phyloP scores from a whole-genome alignment of 1,140 invertebrate genomes.

The Andrena cerasifolii region DNA sequence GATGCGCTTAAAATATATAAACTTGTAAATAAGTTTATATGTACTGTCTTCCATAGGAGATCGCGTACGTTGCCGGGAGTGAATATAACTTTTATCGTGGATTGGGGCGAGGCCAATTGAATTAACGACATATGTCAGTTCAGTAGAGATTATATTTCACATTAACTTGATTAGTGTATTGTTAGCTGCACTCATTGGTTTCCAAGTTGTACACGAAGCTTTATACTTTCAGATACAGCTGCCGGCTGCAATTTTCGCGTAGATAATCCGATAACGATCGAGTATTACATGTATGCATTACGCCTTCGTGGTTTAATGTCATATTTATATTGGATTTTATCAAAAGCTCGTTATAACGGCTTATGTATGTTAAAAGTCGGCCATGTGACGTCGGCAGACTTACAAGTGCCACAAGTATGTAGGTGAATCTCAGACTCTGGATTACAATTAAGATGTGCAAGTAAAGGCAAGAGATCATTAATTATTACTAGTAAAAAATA shows the following conservation, averaged over 20 bases:
- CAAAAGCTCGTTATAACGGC: slow-evolving; percentile 36
- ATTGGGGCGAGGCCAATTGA: slow-evolving; percentile 3
- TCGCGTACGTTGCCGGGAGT: neutral
- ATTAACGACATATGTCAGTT: neutral
- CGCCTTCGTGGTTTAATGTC: slow-evolving; percentile 10
- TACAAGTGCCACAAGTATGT: slow-evolving; percentile 32
- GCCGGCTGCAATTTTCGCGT: neutral
- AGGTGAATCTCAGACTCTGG: slow-evolving; percentile 21
- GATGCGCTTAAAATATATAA: neutral
- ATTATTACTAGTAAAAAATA: slow-evolving; percentile 6
- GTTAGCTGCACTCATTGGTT: neutral
- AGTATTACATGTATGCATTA: slow-evolving; percentile 20
- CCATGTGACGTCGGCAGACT: slow-evolving; percentile 15
- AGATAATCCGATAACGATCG: slow-evolving; percentile 1
- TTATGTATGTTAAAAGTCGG: slow-evolving; percentile 8
- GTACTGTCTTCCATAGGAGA: neutral
- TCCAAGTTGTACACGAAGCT: slow-evolving; percentile 17
- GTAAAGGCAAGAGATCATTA: slow-evolving; percentile 25
- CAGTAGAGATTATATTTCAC: slow-evolving; percentile 32
- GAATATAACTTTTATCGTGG: neutral
- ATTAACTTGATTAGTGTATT: slow-evolving; percentile 26
- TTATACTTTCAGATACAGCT: neutral
- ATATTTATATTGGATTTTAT: slow-evolving; percentile 43
- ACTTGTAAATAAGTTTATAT: too few species aligned
- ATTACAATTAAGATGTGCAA: slow-evolving; percentile 35